Base-by-base conservation (phyloP, 2,113 vertebrate genomes). In the Columba janthina region DNA sequence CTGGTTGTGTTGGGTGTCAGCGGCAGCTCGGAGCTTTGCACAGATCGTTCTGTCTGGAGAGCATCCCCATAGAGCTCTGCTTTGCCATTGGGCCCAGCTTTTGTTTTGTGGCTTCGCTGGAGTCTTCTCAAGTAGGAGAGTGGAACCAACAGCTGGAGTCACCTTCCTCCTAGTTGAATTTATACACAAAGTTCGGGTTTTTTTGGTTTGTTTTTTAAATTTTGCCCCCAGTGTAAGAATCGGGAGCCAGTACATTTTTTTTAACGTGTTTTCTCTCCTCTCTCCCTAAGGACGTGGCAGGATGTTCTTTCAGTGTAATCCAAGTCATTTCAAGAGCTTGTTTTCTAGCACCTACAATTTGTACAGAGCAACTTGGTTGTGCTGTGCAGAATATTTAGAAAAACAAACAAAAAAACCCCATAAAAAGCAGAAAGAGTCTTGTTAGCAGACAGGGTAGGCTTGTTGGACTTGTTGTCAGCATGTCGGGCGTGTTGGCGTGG, bases 241-340 rank as follows among this genome's bases (percentile, higher is more conserved):
- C 66, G 62, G 86, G 70, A 94, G 44, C 73, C 36, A 22, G 34
- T 56, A 54, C 13, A 1, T 69, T 10, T 15, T 17, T n/a, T 79
- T 44, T 32, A 46, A 60, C 8, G 28, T 79, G 74, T 93, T 94
- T 94, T 85, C 54, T 88, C 64, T 84, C 72, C 42, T 44, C 56
- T 85, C 81, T 89, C 87, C 91, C 89, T 46, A 46, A 92, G 94
- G 96, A 94, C 6, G 10, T 75, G 54, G 85, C 36, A 13, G 60
- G 91, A 69, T 79, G 53, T 73, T 89, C 84, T 89, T 76, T 64
- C 60, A 32, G 66, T 71, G 71, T 88, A 69, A 83, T 79, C 29
- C 15, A 70, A 95, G 82, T 61, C 54, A 71, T 88, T 89, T 89
- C 91, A 90, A 85, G 88, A 83, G 85, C 87, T 95, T 95, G 89